Evolutionary conservation across 1,140 invertebrate genomes (phyloP).

Genomic region (Bombus superbus): DNA sequence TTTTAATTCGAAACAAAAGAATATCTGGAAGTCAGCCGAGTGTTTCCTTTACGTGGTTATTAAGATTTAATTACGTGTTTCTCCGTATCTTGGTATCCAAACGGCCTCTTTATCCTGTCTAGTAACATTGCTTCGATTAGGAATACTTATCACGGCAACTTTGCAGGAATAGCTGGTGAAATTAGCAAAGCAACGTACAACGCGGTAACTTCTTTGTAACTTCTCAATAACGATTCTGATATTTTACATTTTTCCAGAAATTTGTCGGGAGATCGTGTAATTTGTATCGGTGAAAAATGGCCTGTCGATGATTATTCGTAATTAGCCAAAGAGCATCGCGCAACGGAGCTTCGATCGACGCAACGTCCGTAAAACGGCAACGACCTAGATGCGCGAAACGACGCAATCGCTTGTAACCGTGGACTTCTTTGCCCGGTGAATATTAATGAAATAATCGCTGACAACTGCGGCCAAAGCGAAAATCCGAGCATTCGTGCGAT

Average conservation of each 20-base stretch:
- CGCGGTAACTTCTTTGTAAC: no score
- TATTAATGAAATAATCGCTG: constrained; percentile 16
- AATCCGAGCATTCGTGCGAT: background rate
- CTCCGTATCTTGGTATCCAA: background rate
- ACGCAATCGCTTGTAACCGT: background rate
- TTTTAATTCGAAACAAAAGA: background rate
- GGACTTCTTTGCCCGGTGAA: background rate
- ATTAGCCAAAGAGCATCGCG: background rate
- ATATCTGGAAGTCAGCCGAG: background rate
- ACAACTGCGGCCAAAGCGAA: background rate
- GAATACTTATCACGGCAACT: background rate
- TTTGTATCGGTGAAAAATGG: background rate
- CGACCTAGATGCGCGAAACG: background rate
- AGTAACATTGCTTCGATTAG: background rate
- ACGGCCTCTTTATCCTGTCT: background rate
- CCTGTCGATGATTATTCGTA: background rate
- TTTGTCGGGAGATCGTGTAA: background rate
- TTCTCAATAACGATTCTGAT: background rate
- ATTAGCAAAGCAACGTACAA: background rate
- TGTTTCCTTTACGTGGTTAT: background rate
- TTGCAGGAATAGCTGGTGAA: background rate
- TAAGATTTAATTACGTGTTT: constrained; percentile 2
- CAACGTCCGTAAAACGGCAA: background rate
- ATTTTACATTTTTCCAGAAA: background rate
- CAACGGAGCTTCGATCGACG: background rate